Percentiles rank a stretch among this genome's conserved stretches.
Conservation (phyloP, 1,140 invertebrate species). For the Maniola jurtina region DNA sequence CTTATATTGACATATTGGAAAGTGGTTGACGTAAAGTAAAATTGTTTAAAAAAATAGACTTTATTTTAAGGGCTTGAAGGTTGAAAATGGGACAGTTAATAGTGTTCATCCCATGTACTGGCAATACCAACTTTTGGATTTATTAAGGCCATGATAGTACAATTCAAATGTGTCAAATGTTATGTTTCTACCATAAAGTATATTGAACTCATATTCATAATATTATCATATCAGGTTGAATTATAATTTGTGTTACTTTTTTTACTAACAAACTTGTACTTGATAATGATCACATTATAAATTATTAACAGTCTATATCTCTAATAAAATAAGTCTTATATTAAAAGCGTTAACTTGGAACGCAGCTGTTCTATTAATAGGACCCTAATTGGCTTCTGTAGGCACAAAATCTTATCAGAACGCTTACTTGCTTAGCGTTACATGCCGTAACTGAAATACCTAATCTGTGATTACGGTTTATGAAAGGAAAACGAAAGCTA, state of each 20-base stretch:
- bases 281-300: no score
- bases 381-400: no score
- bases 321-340: no score
- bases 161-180: constrained; percentile 8
- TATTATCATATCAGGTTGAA: no score
- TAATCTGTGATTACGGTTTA: no score
- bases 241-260: neutral
- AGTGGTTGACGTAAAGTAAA: constrained; percentile 40
- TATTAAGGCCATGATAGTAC: constrained; percentile 20
- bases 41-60: constrained; percentile 25
- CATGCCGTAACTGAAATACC: no score
- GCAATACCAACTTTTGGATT: constrained; percentile 1
- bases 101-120: constrained; percentile 1
- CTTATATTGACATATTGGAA: constrained; percentile 72
- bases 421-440: no score
- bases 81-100: constrained; percentile 15
- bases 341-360: no score
- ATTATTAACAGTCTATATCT: no score
- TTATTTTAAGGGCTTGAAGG: constrained; percentile 25
- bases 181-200: neutral
- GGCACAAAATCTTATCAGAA: no score
- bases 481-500: no score
- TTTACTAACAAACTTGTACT: neutral
- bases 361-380: no score
- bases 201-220: neutral